Evolutionary conservation across 35 echinoderm and acorn worm genomes (phyloP).

Genomic region (Ophiothrix spiculata): DNA sequence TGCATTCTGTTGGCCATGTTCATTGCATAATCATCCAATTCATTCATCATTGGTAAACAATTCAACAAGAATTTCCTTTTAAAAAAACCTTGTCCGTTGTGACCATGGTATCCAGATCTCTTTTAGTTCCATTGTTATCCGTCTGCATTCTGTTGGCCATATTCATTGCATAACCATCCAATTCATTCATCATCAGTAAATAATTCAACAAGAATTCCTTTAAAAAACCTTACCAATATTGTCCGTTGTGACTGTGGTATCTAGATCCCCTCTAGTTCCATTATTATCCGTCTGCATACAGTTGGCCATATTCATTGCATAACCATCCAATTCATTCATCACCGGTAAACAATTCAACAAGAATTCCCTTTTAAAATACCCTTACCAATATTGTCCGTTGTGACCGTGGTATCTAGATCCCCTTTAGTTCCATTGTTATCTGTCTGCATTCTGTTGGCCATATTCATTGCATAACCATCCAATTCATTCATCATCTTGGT

Average conservation of each 20-base stretch:
- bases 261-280: slow-evolving; percentile 31
- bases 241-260: slow-evolving; percentile 54
- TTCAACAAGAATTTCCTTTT: not conserved
- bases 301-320: slow-evolving; percentile 34
- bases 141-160: slow-evolving; percentile 3
- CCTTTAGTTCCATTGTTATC: slow-evolving; percentile 36
- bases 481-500: slow-evolving; percentile 42
- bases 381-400: slow-evolving; percentile 67
- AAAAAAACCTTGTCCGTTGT: slow-evolving; percentile 66
- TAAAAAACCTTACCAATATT: slow-evolving; percentile 72
- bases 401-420: slow-evolving; percentile 46
- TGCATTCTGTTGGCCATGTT: slow-evolving; percentile 3
- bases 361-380: slow-evolving; percentile 30
- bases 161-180: slow-evolving; percentile 52
- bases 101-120: slow-evolving; percentile 46
- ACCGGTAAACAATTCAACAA: not conserved
- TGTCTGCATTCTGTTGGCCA: slow-evolving; percentile 1
- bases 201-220: not conserved
- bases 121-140: slow-evolving; percentile 35
- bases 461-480: slow-evolving; percentile 46
- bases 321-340: slow-evolving; percentile 31
- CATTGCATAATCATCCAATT: slow-evolving; percentile 51
- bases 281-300: slow-evolving; percentile 18
- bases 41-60: not conserved
- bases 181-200: not conserved